These are phyloP conservation scores for Drosophila ficusphila DNA, from an alignment of 1,140 invertebrate genomes.

Conservation along the genomic window DNA sequence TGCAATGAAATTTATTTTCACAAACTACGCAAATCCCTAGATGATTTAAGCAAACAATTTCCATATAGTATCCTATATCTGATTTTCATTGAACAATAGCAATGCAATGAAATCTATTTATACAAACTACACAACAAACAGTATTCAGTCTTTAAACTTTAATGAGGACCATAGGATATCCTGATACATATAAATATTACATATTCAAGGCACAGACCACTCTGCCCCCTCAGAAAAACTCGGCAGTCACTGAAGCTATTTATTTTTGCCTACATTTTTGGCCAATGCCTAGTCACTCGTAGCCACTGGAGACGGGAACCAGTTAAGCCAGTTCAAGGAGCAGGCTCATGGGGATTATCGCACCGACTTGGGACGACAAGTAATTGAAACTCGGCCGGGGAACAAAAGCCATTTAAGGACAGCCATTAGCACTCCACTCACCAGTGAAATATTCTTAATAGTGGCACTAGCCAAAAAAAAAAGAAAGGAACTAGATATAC, in stretches of 20 bases:
- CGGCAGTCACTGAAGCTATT: constrained; percentile 22
- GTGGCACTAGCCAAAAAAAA: neutral
- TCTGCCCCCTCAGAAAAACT: neutral
- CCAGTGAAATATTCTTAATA: constrained; percentile 28
- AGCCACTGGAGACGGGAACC: neutral
- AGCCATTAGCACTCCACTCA: constrained; percentile 38
- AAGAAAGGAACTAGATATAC: neutral
- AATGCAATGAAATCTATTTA: too few relatives aligned
- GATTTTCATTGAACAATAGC: too few relatives aligned
- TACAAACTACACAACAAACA: too few relatives aligned
- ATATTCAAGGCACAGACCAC: neutral
- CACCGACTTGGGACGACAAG: constrained; percentile 20
- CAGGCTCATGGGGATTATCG: constrained; percentile 24
- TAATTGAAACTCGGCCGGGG: constrained; percentile 31
- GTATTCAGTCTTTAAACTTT: too few relatives aligned
- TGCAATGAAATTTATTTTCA: too few relatives aligned
- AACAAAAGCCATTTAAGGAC: constrained; percentile 35
- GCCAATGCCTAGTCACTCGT: neutral
- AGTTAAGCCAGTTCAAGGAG: constrained; percentile 6
- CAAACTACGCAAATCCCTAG: too few relatives aligned
- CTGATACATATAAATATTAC: neutral
- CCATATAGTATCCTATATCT: too few relatives aligned
- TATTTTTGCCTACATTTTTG: constrained; percentile 7
- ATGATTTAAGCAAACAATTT: too few relatives aligned
- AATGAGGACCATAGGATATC: too few relatives aligned